Conservation (phyloP, 2,113 vertebrate species). For the Panthera uncia region DNA sequence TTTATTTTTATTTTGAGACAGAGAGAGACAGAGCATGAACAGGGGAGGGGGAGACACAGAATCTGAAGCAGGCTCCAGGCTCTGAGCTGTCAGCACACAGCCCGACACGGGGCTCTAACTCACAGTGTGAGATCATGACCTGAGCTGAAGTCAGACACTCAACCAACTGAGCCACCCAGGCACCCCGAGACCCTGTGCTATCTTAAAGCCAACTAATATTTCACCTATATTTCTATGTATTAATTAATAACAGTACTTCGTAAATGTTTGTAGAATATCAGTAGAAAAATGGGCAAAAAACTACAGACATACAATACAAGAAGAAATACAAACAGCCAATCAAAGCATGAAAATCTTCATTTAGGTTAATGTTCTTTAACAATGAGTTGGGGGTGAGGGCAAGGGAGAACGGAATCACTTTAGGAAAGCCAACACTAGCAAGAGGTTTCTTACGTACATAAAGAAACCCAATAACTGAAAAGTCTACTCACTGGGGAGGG, state of each 20-base stretch:
- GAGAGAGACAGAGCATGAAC: too few species aligned
- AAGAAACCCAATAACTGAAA: constrained; percentile 28
- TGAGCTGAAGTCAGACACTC: too few species aligned
- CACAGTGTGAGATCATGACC: too few species aligned
- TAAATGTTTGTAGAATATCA: constrained; percentile 14
- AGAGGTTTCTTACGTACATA: constrained; percentile 9
- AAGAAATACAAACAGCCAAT: background rate
- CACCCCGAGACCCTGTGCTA: background rate
- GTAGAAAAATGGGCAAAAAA: background rate
- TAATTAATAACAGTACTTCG: background rate
- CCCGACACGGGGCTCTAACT: too few species aligned
- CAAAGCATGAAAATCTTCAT: background rate
- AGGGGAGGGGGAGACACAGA: too few species aligned
- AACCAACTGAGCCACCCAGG: too few species aligned
- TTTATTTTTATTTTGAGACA: too few species aligned
- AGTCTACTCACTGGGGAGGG: background rate
- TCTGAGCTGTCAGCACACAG: too few species aligned
- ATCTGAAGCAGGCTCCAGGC: too few species aligned
- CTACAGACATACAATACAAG: background rate
- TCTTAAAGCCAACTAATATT: background rate
- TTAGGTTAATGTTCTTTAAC: background rate
- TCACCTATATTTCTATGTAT: background rate
- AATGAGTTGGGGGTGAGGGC: background rate
- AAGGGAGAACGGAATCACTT: background rate
- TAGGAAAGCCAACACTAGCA: background rate